Evolutionary conservation across 1,140 invertebrate genomes (phyloP).

Genomic region (Trinorchestia longiramus): DNA sequence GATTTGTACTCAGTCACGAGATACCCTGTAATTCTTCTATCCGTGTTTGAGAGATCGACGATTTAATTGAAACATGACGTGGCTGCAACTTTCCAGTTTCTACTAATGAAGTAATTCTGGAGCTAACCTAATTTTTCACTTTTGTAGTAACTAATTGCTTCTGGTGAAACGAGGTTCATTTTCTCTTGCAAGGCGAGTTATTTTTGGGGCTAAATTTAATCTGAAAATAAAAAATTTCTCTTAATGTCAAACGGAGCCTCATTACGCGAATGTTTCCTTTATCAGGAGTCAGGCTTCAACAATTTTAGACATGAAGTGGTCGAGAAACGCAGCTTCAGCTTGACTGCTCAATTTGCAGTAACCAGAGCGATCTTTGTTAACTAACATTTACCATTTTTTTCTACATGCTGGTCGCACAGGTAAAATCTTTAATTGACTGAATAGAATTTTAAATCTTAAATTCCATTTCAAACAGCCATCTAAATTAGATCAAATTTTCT

Average conservation of each 20-base stretch:
- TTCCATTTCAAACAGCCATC: not conserved
- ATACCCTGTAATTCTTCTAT: not conserved
- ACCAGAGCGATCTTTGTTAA: not conserved
- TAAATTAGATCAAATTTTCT: not conserved
- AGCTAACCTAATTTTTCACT: too few species aligned
- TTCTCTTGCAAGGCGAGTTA: not conserved
- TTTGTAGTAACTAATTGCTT: too few species aligned
- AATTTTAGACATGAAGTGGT: not conserved
- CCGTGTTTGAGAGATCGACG: not conserved
- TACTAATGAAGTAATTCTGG: too few species aligned
- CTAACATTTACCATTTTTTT: not conserved
- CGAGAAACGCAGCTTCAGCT: not conserved
- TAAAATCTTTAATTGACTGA: not conserved
- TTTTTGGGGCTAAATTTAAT: not conserved
- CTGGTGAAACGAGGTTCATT: not conserved
- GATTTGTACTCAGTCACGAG: not conserved
- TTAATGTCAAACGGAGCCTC: not conserved
- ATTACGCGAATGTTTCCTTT: not conserved
- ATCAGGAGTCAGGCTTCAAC: not conserved
- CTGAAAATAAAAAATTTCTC: not conserved
- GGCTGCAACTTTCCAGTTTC: too few species aligned
- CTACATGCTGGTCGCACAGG: not conserved
- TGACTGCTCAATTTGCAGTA: not conserved
- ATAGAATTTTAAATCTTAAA: not conserved
- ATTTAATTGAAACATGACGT: not conserved